These are phyloP conservation scores for Atta cephalotes DNA, from an alignment of 1,140 invertebrate genomes.

Conservation along the genomic window DNA sequence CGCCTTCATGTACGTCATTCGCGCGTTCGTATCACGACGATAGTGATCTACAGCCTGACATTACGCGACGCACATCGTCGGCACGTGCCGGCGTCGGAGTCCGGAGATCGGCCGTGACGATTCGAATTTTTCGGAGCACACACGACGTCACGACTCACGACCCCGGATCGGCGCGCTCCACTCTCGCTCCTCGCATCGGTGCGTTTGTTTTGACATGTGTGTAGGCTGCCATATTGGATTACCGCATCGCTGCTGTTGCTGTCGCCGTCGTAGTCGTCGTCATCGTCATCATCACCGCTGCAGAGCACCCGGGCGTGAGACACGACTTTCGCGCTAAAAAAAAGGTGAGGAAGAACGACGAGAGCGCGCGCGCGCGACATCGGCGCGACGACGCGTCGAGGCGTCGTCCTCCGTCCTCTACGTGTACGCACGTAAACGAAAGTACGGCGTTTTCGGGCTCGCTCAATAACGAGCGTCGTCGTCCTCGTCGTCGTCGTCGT, in stretches of 20 bases:
- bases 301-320: slow-evolving; percentile 14
- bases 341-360: slow-evolving; percentile 48
- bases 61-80: slow-evolving; percentile 29
- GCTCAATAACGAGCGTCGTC: slow-evolving; percentile 65
- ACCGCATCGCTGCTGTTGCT: slow-evolving; percentile 67
- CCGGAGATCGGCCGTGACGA: neutral
- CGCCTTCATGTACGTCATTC: neutral
- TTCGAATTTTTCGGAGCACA: neutral
- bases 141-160: slow-evolving; percentile 12
- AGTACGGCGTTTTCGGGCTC: slow-evolving; percentile 59
- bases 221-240: slow-evolving; percentile 81
- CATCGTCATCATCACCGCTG: neutral
- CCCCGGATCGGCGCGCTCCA: slow-evolving; percentile 74
- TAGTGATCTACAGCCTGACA: slow-evolving; percentile 18
- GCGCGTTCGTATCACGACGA: slow-evolving; percentile 12
- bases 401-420: slow-evolving; percentile 57
- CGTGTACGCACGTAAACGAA: slow-evolving; percentile 34
- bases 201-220: slow-evolving; percentile 85
- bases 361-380: neutral
- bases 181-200: slow-evolving; percentile 62
- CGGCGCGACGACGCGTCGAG: slow-evolving; percentile 8
- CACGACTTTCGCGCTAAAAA: slow-evolving; percentile 64
- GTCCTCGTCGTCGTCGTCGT: neutral
- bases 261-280: no score
- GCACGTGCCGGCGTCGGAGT: slow-evolving; percentile 15